Evolutionary conservation across 1,140 invertebrate species (phyloP).

Genomic region (Ooceraea biroi): DNA sequence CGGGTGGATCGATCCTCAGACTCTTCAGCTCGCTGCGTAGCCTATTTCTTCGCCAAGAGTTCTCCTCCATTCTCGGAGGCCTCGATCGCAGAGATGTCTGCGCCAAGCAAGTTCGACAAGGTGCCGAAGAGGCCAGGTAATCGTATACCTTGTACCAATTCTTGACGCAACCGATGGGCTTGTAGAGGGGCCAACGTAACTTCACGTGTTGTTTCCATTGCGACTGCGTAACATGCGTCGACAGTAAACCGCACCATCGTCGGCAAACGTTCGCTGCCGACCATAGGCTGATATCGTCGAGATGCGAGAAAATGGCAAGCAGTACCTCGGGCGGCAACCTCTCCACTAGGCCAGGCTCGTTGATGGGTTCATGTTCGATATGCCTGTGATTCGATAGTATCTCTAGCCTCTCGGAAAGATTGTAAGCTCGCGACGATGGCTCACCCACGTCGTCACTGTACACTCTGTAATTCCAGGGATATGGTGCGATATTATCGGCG

Average conservation of each 20-base stretch:
- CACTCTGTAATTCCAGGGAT: conserved; percentile 69
- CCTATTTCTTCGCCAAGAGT: conserved; percentile 91
- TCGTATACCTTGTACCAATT: conserved; percentile 93
- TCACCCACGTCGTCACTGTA: conserved; percentile 71
- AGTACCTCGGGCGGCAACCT: conserved; percentile 92
- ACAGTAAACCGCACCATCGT: conserved; percentile 93
- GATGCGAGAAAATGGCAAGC: conserved; percentile 94
- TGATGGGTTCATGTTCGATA: conserved; percentile 81
- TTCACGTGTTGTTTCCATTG: conserved; percentile 92
- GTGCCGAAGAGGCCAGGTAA: conserved; percentile 82
- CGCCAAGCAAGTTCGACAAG: conserved; percentile 94
- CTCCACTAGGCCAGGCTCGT: conserved; percentile 86
- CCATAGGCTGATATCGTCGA: conserved; percentile 97
- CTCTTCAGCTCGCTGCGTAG: conserved; percentile 92
- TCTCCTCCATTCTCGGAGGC: conserved; percentile 88
- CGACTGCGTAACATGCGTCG: conserved; percentile 90
- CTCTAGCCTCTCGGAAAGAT: conserved; percentile 84
- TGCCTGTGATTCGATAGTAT: conserved; percentile 84
- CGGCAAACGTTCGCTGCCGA: conserved; percentile 94
- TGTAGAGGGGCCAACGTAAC: conserved; percentile 93
- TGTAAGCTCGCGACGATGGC: conserved; percentile 78
- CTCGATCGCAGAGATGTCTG: conserved; percentile 90
- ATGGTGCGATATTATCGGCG: conserved; percentile 41
- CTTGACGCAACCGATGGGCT: conserved; percentile 89
- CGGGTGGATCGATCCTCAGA: conserved; percentile 93